A percentile compares a stretch with the other conserved stretches of the same genome.
These are phyloP conservation scores for Acanthurus lineatus DNA, from an alignment of 2,797 vertebrate species.

Conservation along the genomic window DNA sequence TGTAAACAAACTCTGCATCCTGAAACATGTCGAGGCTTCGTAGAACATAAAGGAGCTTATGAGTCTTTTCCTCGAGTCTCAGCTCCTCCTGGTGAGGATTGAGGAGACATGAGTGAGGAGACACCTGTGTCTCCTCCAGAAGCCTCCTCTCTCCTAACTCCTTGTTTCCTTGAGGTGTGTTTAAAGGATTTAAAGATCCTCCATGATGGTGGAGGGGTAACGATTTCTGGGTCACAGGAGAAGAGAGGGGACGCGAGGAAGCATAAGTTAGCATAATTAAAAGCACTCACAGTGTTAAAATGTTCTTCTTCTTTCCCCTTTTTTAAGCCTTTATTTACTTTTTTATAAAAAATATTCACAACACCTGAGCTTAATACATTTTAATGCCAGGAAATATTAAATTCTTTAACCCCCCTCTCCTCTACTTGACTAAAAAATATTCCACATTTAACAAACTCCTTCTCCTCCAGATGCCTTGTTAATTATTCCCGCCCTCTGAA, in stretches of 20 bases:
- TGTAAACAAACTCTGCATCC: constrained; percentile 1
- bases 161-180: too few relatives aligned
- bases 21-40: not conserved
- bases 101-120: too few relatives aligned
- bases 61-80: too few relatives aligned
- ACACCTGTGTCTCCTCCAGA: too few relatives aligned
- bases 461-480: constrained; percentile 73
- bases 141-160: too few relatives aligned
- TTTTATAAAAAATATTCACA: not conserved
- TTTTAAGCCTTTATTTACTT: constrained; percentile 15
- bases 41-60: not conserved
- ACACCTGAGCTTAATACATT: constrained; percentile 20
- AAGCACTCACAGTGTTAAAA: not conserved
- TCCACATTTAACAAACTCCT: constrained; percentile 59
- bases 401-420: not conserved
- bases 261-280: too few relatives aligned
- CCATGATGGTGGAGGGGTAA: too few relatives aligned
- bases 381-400: constrained; percentile 13
- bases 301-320: not conserved
- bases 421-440: constrained; percentile 4
- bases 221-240: too few relatives aligned
- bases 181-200: too few relatives aligned
- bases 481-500: constrained; percentile 78
- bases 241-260: too few relatives aligned
- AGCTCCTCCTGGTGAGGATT: too few relatives aligned